Evolutionary conservation across 2,888 invertebrate species (phyloP), one percentile per base, ranked within the genome.

Genomic region (Thereva unica): DNA sequence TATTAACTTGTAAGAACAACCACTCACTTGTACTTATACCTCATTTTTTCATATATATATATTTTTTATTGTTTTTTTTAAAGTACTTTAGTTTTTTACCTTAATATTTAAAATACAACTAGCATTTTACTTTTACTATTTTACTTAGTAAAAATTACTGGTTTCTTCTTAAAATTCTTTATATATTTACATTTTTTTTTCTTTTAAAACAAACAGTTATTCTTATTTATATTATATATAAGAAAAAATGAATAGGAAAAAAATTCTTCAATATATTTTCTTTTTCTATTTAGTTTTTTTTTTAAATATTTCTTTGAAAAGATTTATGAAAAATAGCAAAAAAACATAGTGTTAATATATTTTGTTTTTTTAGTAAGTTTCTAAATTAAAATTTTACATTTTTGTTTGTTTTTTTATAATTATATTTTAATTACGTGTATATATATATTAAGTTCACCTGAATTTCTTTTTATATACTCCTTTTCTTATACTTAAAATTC

Each of bases 1-100:
- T 59, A 59, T 59, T 59, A 59, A 9, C 49, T n/a, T 38, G 45
- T 37, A 59, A 59, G 59, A 59, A 59, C 59, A 59, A 59, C 59
- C 59, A 47, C 57, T 23, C 23, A 38, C 59, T 59, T 59, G 59
- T 59, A 59, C 59, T 59, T 59, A 59, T 8, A 59, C 23, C 23
- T 23, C 23, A 23, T 23, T 23, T 23, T 23, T 23, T 23, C 23
- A 59, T 59, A 59, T 45, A 47, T 45, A 59, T 47, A 59, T 38
- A 37, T 47, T 59, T n/a, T 59, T 23, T 12, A 9, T 5, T 55
- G 41, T 38, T 41, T 52, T 52, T 50, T 52, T 35, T 35, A 52
- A 52, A 35, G 23, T 52, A 52, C 34, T 52, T 10, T 52, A 9
- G 9, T 35, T 12, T 59, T 23, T 59, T 12, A 59, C 38, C 49